Evolutionary conservation across 1,140 invertebrate species (phyloP).

Genomic region (Nephila pilipes): DNA sequence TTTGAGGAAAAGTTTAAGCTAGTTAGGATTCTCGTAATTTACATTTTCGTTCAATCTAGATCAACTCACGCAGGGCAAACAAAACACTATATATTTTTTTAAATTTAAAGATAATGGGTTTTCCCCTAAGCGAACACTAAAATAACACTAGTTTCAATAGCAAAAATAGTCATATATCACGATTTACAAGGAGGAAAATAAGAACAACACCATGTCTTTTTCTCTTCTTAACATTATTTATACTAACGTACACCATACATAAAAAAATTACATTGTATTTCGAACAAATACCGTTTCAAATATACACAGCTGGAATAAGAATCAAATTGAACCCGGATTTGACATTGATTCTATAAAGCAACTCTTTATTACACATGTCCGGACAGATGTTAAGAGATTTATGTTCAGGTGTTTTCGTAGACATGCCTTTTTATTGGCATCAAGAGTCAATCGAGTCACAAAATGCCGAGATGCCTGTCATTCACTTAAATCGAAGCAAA

Average conservation of each 20-base stretch:
- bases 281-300: not conserved
- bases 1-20: too few relatives aligned
- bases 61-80: too few relatives aligned
- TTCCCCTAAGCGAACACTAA: too few relatives aligned
- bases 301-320: conserved; percentile 2
- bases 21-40: too few relatives aligned
- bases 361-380: conserved; percentile 1
- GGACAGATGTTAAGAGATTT: conserved; percentile 7
- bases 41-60: too few relatives aligned
- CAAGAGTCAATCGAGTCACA: not conserved
- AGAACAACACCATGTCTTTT: not conserved
- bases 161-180: too few relatives aligned
- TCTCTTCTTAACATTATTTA: not conserved
- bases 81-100: too few relatives aligned
- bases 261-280: not conserved
- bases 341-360: conserved; percentile 38
- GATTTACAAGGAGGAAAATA: too few relatives aligned
- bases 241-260: not conserved
- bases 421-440: conserved; percentile 6
- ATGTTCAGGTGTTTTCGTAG: conserved; percentile 24
- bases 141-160: too few relatives aligned
- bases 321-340: conserved; percentile 36
- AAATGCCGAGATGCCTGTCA: conserved; percentile 21
- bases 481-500: not conserved
- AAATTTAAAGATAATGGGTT: too few relatives aligned